A percentile compares a stretch with the other conserved stretches of the same genome.
Evolutionary conservation across 2,888 invertebrate genomes (phyloP).

Genomic region (Lasioglossum vierecki): DNA sequence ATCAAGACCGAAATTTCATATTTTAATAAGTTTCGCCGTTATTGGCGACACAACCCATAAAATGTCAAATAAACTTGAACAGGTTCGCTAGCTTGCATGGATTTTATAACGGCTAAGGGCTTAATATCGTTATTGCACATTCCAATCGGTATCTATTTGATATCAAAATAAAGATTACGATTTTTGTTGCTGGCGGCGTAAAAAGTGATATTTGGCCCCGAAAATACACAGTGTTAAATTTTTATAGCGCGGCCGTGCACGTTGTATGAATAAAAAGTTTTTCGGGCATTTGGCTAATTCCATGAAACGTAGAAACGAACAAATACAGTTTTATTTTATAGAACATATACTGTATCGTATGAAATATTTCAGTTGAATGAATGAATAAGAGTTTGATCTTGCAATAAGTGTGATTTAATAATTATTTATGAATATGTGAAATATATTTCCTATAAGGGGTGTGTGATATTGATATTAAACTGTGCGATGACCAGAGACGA

Average conservation of each 20-base stretch:
- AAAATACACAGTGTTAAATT: constrained; percentile 32
- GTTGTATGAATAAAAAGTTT: background rate
- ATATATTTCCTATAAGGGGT: background rate
- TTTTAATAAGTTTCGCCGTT: constrained; percentile 57
- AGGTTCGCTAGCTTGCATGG: constrained; percentile 38
- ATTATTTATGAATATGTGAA: background rate
- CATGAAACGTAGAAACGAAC: background rate
- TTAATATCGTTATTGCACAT: constrained; percentile 61
- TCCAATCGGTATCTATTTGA: constrained; percentile 48
- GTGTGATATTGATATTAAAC: background rate
- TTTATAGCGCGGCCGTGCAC: background rate
- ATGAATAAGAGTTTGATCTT: background rate
- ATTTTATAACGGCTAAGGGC: constrained; percentile 48
- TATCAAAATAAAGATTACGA: constrained; percentile 25
- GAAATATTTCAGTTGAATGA: background rate
- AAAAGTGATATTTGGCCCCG: constrained; percentile 26
- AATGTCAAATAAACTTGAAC: constrained; percentile 59
- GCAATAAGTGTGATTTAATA: background rate
- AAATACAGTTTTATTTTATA: background rate
- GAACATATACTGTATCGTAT: background rate
- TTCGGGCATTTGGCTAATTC: background rate
- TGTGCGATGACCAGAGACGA: background rate
- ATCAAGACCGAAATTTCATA: constrained; percentile 39
- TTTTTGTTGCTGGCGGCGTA: constrained; percentile 27
- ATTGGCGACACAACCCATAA: constrained; percentile 36